Percentiles rank a stretch among this genome's conserved stretches.
These are phyloP conservation scores for Bovichtus variegatus DNA, from an alignment of 2,797 vertebrate species.

Conservation along the genomic window DNA sequence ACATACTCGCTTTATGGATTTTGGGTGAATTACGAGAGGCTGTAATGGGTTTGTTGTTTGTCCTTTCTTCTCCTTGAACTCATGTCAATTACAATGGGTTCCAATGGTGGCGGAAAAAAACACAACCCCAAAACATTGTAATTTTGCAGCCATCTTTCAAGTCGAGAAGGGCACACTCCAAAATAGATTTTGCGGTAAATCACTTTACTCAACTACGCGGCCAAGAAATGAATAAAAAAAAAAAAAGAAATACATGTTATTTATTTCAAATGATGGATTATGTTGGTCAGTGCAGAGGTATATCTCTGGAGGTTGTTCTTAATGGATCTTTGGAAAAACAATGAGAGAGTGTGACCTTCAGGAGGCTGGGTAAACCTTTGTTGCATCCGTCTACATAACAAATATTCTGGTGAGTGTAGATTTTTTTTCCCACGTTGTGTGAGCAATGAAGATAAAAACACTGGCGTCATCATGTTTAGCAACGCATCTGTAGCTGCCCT, in stretches of 20 bases:
- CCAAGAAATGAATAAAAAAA: neutral
- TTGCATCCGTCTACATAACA: neutral
- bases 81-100: neutral
- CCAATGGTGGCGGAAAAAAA: neutral
- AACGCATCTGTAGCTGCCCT: conserved; percentile 10
- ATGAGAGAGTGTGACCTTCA: conserved; percentile 50
- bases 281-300: conserved; percentile 18
- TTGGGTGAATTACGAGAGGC: neutral
- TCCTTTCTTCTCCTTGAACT: neutral
- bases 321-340: conserved; percentile 55
- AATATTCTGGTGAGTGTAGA: conserved; percentile 2
- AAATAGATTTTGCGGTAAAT: neutral
- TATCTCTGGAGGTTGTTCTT: conserved; percentile 43
- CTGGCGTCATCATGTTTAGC: conserved; percentile 35
- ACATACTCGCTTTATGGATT: neutral
- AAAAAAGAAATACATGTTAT: neutral
- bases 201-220: conserved; percentile 25
- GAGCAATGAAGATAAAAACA: conserved; percentile 7
- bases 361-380: conserved; percentile 12
- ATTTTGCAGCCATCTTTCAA: neutral
- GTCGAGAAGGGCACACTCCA: neutral
- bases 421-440: conserved; percentile 6
- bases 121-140: neutral
- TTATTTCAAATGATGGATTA: conserved; percentile 54
- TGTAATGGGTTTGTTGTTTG: neutral